Percentiles rank a stretch among this genome's conserved stretches.
These are phyloP conservation scores for Zelleria hepariella DNA, from an alignment of 2,888 invertebrate genomes.

Conservation along the genomic window DNA sequence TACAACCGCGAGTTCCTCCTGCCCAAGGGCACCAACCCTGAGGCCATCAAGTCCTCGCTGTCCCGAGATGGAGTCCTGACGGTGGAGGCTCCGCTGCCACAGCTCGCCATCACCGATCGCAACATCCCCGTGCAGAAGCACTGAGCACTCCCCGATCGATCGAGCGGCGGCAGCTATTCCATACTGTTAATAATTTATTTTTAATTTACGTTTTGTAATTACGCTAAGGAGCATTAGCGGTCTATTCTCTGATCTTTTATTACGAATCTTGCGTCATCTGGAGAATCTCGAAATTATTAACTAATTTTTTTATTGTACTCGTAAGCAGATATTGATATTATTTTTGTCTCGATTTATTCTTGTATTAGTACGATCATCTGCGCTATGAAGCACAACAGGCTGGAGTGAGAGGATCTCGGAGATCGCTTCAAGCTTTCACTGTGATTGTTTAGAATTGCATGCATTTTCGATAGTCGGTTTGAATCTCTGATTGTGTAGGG, in stretches of 20 bases:
- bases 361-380: not conserved
- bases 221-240: slow-evolving; percentile 60
- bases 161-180: slow-evolving; percentile 54
- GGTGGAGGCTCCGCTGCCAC: slow-evolving; percentile 96
- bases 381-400: not conserved
- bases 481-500: not conserved
- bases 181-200: slow-evolving; percentile 70
- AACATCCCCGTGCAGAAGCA: slow-evolving; percentile 84
- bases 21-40: slow-evolving; percentile 97
- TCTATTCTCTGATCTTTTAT: slow-evolving; percentile 48
- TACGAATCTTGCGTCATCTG: slow-evolving; percentile 44
- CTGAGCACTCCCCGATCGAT: slow-evolving; percentile 33
- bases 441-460: slow-evolving; percentile 40
- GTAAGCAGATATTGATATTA: slow-evolving; percentile 1
- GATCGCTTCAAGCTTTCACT: slow-evolving; percentile 36
- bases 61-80: slow-evolving; percentile 97
- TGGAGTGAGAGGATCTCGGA: not conserved
- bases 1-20: slow-evolving; percentile 98
- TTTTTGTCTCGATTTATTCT: slow-evolving; percentile 1
- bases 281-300: slow-evolving; percentile 57
- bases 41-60: slow-evolving; percentile 94
- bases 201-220: slow-evolving; percentile 31
- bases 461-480: slow-evolving; percentile 23
- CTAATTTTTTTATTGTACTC: not conserved
- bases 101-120: slow-evolving; percentile 84